Percentiles rank a stretch among this genome's conserved stretches.
Conservation (phyloP, 2,888 invertebrate genomes). For the Eupithecia exiguata region DNA sequence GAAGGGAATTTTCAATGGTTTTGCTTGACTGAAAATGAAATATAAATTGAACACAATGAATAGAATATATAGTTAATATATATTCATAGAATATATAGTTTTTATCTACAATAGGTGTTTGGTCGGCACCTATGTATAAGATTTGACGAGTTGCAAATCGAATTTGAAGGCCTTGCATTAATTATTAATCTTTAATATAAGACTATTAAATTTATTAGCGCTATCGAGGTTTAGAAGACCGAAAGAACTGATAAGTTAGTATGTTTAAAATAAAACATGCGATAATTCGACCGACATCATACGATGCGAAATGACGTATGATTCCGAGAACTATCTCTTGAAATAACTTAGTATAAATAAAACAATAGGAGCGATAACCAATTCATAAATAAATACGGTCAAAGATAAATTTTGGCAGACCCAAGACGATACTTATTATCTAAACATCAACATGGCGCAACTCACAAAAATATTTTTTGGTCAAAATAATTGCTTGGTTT, state of each 20-base stretch:
- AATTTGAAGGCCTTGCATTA: slow-evolving; percentile 3
- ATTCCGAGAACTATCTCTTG: not conserved
- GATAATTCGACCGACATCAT: slow-evolving; percentile 24
- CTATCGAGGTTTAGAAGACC: slow-evolving; percentile 15
- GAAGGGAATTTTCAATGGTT: not conserved
- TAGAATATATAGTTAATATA: too few species aligned
- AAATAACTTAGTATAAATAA: not conserved
- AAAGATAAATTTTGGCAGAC: not conserved
- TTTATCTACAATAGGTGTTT: not conserved
- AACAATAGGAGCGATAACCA: not conserved
- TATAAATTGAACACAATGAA: not conserved
- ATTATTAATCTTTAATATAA: slow-evolving; percentile 11
- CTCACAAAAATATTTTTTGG: too few species aligned
- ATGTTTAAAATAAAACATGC: slow-evolving; percentile 17
- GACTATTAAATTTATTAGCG: slow-evolving; percentile 7
- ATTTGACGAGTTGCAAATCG: not conserved
- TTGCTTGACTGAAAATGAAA: not conserved
- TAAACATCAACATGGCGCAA: not conserved
- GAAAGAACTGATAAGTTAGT: slow-evolving; percentile 12
- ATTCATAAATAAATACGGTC: not conserved
- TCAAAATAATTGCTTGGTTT: too few species aligned
- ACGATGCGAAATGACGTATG: slow-evolving; percentile 24
- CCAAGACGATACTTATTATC: not conserved
- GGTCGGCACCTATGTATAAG: not conserved
- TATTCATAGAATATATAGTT: too few species aligned